A percentile compares a stretch with the other conserved stretches of the same genome.
Conservation (phyloP, 1,140 invertebrate genomes). For the Metaphire vulgaris region DNA sequence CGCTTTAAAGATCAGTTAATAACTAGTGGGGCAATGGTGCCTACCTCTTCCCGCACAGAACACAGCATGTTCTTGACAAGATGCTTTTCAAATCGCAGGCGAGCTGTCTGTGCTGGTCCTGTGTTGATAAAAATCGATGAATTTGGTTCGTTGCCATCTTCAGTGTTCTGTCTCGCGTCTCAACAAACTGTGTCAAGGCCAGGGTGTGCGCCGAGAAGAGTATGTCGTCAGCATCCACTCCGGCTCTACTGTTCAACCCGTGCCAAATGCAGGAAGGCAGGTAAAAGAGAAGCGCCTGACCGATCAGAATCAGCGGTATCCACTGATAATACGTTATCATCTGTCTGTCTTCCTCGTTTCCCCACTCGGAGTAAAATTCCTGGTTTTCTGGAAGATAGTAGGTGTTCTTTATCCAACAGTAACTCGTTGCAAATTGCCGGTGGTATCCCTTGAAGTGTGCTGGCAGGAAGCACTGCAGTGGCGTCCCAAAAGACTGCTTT, state of each 20-base stretch:
- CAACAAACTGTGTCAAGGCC: conserved; percentile 18
- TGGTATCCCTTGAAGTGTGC: too few relatives aligned
- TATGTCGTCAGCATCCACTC: conserved; percentile 22
- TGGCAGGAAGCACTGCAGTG: too few relatives aligned
- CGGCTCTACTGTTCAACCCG: conserved; percentile 26
- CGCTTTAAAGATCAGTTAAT: too few relatives aligned
- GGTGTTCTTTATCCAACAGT: conserved; percentile 72
- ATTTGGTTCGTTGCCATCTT: conserved; percentile 25
- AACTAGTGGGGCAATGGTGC: too few relatives aligned
- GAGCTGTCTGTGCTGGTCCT: too few relatives aligned
- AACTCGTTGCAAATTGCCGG: background rate
- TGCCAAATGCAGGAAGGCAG: conserved; percentile 28
- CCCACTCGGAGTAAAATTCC: too few relatives aligned
- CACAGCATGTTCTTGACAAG: too few relatives aligned
- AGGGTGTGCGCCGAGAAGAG: conserved; percentile 14
- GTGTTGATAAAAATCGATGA: conserved; percentile 19
- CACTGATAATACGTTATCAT: conserved; percentile 26
- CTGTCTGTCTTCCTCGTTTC: conserved; percentile 32
- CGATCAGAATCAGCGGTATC: conserved; percentile 12
- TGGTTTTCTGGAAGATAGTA: conserved; percentile 57
- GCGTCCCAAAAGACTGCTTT: too few relatives aligned
- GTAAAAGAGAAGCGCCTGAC: conserved; percentile 26
- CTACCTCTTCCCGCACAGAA: too few relatives aligned
- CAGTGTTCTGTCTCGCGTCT: conserved; percentile 25
- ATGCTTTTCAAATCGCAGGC: too few relatives aligned